Evolutionary conservation across 2,113 vertebrate genomes (phyloP).

Genomic region (Ptilorrhoa leucosticta): DNA sequence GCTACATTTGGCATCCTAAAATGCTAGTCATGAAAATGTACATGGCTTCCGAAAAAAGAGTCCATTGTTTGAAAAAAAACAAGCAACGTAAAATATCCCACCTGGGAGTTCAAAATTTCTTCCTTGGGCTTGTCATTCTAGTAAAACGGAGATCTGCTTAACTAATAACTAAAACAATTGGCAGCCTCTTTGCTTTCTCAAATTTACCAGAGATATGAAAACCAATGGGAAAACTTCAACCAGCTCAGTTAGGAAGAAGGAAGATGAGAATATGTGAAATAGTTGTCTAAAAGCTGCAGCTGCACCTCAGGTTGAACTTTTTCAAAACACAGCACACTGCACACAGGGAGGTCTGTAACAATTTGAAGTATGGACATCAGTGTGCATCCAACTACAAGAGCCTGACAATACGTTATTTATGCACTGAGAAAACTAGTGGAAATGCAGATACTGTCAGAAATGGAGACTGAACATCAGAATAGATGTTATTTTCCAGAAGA

Average conservation of each 20-base stretch:
- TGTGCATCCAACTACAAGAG: not conserved
- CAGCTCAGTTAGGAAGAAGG: not conserved
- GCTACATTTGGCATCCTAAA: not conserved
- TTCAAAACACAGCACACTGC: not conserved
- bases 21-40: not conserved
- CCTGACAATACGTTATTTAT: not conserved
- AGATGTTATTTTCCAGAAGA: not conserved
- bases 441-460: not conserved
- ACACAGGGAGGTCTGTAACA: not conserved
- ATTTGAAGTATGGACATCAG: not conserved
- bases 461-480: not conserved
- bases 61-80: not conserved
- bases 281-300: not conserved
- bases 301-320: not conserved
- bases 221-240: not conserved
- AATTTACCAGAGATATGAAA: not conserved
- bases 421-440: not conserved
- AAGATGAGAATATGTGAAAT: not conserved
- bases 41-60: not conserved
- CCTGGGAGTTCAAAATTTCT: not conserved
- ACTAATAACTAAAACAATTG: not conserved
- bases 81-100: not conserved
- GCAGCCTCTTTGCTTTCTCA: not conserved
- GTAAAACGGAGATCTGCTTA: not conserved
- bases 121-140: not conserved